Percentiles rank a stretch among this genome's conserved stretches.
These are phyloP conservation scores for Eustalomyia histrio DNA, from an alignment of 2,888 invertebrate genomes.

Conservation along the genomic window DNA sequence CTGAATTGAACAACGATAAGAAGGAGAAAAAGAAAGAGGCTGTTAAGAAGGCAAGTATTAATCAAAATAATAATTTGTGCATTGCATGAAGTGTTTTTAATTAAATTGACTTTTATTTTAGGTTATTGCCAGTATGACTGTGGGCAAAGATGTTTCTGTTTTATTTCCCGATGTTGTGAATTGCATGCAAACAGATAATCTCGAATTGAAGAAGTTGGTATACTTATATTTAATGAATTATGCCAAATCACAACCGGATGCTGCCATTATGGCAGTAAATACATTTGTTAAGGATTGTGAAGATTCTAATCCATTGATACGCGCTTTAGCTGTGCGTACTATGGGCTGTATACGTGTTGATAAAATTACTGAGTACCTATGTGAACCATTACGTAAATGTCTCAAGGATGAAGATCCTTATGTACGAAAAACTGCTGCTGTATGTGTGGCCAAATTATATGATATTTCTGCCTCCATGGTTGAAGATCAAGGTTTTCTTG, in stretches of 20 bases:
- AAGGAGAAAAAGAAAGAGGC: slow-evolving; percentile 99
- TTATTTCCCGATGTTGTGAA: slow-evolving; percentile 99
- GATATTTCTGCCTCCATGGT: slow-evolving; percentile 92
- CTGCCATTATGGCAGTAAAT: slow-evolving; percentile 99
- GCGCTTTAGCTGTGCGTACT: slow-evolving; percentile 98
- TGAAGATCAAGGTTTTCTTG: slow-evolving; percentile 93
- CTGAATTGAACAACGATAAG: slow-evolving; percentile 99
- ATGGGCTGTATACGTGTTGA: slow-evolving; percentile 99
- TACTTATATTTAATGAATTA: slow-evolving; percentile 99
- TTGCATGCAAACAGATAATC: slow-evolving; percentile 99
- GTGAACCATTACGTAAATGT: slow-evolving; percentile 97
- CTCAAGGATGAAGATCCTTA: slow-evolving; percentile 98
- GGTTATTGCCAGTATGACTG: slow-evolving; percentile 99
- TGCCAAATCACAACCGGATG: slow-evolving; percentile 99
- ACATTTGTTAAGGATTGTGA: slow-evolving; percentile 99
- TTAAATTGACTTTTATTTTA: slow-evolving; percentile 75
- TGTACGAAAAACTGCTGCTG: slow-evolving; percentile 99
- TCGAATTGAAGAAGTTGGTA: slow-evolving; percentile 98
- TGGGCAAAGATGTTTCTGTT: slow-evolving; percentile 99
- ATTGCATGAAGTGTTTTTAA: slow-evolving; percentile 3
- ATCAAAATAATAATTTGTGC: not conserved
- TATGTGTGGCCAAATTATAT: slow-evolving; percentile 99
- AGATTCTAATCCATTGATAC: slow-evolving; percentile 98
- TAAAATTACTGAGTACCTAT: slow-evolving; percentile 99
- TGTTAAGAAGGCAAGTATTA: slow-evolving; percentile 93